Percentiles rank a stretch among this genome's conserved stretches.
These are phyloP conservation scores for Micrasema minimum DNA, from an alignment of 1,140 invertebrate species.

Conservation along the genomic window DNA sequence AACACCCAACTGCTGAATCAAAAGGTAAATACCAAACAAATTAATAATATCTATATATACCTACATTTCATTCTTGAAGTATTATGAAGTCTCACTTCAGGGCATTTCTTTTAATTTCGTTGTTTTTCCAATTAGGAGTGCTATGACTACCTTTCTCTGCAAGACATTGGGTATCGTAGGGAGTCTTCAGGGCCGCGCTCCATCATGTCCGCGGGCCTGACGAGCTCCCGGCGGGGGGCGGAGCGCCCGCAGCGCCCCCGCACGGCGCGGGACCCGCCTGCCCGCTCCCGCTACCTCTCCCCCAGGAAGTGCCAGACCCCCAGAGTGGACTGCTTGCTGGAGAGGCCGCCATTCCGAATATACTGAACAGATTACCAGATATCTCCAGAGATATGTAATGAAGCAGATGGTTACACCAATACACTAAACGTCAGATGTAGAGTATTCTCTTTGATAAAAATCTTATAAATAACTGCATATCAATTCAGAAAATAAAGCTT, in stretches of 20 bases:
- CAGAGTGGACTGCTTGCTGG: slow-evolving; percentile 43
- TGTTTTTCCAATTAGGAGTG: slow-evolving; percentile 41
- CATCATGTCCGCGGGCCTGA: slow-evolving; percentile 30
- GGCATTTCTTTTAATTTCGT: slow-evolving; percentile 4
- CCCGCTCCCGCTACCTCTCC: slow-evolving; percentile 28
- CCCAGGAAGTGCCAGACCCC: slow-evolving; percentile 49
- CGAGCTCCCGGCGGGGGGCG: background rate
- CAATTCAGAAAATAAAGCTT: too few species aligned
- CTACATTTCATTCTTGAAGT: background rate
- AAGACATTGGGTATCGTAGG: slow-evolving; percentile 46
- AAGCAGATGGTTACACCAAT: background rate
- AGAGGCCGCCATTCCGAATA: slow-evolving; percentile 51
- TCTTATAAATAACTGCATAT: too few species aligned
- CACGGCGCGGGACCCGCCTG: slow-evolving; percentile 45
- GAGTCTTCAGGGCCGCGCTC: slow-evolving; percentile 45
- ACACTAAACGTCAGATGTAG: too few species aligned
- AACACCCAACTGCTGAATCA: slow-evolving; percentile 2
- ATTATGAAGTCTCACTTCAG: background rate
- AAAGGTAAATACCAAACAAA: slow-evolving; percentile 1
- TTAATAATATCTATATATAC: slow-evolving; percentile 8
- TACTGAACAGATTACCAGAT: slow-evolving; percentile 39
- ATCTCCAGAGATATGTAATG: background rate
- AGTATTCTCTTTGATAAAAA: too few species aligned
- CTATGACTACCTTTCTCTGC: slow-evolving; percentile 48
- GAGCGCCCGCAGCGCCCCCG: slow-evolving; percentile 45